These are phyloP conservation scores for Sericinus montela DNA, from an alignment of 2,888 invertebrate species.

Conservation along the genomic window DNA sequence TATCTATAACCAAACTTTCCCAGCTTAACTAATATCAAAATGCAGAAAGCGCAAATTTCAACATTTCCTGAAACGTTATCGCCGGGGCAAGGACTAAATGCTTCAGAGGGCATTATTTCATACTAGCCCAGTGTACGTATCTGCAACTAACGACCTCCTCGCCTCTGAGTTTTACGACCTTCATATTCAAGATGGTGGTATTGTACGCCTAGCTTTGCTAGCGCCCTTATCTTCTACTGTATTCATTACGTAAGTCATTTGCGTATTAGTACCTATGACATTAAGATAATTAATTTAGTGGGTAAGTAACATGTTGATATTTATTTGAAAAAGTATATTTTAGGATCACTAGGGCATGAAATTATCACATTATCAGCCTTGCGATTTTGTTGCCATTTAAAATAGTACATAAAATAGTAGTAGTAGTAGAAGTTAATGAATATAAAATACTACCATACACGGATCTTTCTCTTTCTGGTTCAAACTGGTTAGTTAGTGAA, in stretches of 20 bases:
- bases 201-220: conserved; percentile 13
- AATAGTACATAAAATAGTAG: too few species aligned
- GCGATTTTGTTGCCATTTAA: too few species aligned
- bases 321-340: too few species aligned
- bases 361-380: too few species aligned
- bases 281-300: too few species aligned
- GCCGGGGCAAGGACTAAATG: conserved; percentile 14
- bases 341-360: too few species aligned
- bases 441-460: too few species aligned
- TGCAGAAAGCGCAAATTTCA: conserved; percentile 5
- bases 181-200: conserved; percentile 27
- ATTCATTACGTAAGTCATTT: background rate
- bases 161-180: conserved; percentile 27
- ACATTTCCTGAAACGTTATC: conserved; percentile 17
- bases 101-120: conserved; percentile 18
- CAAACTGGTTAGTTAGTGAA: too few species aligned
- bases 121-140: conserved; percentile 18
- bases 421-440: too few species aligned
- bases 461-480: too few species aligned
- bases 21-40: background rate
- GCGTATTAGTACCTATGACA: too few species aligned
- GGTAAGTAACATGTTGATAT: too few species aligned
- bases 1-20: conserved; percentile 4
- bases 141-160: conserved; percentile 21
- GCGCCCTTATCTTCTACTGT: conserved; percentile 4